Conservation (phyloP, 2,113 vertebrate species). For the Pelmatolapia mariae region DNA sequence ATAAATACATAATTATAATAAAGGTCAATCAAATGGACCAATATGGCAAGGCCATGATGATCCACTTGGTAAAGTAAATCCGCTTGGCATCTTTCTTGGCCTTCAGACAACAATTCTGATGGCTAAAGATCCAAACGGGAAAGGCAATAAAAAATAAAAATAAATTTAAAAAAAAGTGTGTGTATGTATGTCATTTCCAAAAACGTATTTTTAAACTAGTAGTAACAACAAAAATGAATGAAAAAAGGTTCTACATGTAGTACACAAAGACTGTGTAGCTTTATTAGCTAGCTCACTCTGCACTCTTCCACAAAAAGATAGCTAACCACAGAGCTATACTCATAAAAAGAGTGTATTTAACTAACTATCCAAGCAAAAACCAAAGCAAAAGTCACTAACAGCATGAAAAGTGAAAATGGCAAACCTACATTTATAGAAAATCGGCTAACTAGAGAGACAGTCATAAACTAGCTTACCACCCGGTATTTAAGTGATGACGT, state of each 20-base stretch:
- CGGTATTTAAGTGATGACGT: too few species aligned
- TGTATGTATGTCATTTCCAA: neutral
- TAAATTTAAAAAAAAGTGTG: neutral
- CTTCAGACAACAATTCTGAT: too few species aligned
- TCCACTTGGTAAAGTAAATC: too few species aligned
- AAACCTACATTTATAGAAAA: neutral
- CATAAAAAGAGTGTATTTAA: neutral
- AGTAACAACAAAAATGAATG: neutral
- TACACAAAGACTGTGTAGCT: neutral
- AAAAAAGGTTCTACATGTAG: neutral
- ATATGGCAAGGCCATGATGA: too few species aligned
- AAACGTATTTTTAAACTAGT: neutral
- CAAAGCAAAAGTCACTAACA: neutral
- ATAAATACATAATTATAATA: neutral
- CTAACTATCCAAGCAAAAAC: neutral
- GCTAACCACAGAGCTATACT: neutral
- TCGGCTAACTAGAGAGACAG: neutral
- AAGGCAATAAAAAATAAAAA: too few species aligned
- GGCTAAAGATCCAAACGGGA: too few species aligned
- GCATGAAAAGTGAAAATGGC: neutral
- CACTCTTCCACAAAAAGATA: neutral
- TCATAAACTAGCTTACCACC: neutral
- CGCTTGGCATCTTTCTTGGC: rapidly evolving
- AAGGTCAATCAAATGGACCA: too few species aligned
- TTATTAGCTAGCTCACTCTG: neutral